Conservation (phyloP, 2,797 vertebrate species). For the Dendrocincla fuliginosa region DNA sequence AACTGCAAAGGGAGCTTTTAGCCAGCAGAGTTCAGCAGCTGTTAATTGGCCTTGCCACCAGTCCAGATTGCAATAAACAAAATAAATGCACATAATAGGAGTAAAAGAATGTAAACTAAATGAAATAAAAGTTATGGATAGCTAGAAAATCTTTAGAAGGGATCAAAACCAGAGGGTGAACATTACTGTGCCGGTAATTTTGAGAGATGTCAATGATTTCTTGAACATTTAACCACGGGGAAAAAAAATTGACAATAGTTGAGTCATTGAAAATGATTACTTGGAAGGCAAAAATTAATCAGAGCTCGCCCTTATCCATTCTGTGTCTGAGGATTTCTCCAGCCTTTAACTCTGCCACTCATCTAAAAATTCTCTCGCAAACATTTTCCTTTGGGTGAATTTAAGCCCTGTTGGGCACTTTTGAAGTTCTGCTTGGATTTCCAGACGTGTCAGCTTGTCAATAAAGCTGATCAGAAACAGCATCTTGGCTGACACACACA, state of each 20-base stretch:
- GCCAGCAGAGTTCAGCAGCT: neutral
- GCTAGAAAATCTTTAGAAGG: neutral
- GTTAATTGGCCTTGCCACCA: neutral
- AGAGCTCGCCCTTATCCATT: neutral
- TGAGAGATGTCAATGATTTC: neutral
- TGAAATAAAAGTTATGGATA: neutral
- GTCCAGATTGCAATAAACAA: neutral
- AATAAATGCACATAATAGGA: neutral
- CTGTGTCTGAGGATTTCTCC: neutral
- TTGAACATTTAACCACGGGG: neutral
- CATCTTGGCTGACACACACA: neutral
- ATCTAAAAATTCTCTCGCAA: neutral
- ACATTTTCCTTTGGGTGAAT: neutral
- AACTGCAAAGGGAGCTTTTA: conserved; percentile 11
- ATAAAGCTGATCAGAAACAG: neutral
- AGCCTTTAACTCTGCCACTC: neutral
- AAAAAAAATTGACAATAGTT: neutral
- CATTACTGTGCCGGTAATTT: neutral
- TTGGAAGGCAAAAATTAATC: neutral
- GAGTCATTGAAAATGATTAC: neutral
- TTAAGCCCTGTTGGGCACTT: neutral
- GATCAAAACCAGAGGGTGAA: neutral
- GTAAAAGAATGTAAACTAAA: neutral
- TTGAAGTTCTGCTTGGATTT: neutral
- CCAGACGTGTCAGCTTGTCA: neutral